Evolutionary conservation across 2,113 vertebrate species (phyloP).

Genomic region (Myrmecophaga tridactyla): DNA sequence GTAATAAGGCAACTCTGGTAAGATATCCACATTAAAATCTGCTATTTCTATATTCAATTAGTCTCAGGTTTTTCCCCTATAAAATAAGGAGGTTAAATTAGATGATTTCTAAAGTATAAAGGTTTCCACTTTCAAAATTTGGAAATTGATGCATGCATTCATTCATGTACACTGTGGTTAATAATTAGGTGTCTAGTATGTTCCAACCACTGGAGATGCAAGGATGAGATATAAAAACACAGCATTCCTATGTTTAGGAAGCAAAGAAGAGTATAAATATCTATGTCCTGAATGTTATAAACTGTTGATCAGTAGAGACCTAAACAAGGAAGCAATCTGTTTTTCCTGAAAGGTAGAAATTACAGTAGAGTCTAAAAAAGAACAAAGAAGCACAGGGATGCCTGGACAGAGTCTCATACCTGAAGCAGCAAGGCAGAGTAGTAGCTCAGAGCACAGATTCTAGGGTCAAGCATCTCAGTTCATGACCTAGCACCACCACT

Average conservation of each 20-base stretch:
- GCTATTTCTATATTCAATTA: not conserved
- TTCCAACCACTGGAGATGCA: not conserved
- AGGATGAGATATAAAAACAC: not conserved
- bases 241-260: not conserved
- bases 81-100: not conserved
- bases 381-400: not conserved
- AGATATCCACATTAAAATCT: conserved; percentile 6
- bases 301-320: not conserved
- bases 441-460: not conserved
- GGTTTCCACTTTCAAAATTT: not conserved
- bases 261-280: not conserved
- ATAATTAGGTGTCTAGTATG: not conserved
- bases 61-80: not conserved
- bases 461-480: not conserved
- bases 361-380: not conserved
- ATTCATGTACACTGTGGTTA: not conserved
- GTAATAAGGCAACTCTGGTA: not conserved
- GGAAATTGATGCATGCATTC: not conserved
- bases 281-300: not conserved
- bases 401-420: not conserved
- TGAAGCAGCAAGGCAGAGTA: not conserved
- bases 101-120: not conserved
- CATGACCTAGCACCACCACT: not conserved
- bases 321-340: not conserved
- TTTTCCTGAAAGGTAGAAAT: not conserved